Conservation (phyloP, 1,140 invertebrate genomes). For the Rhizoglyphus robini region DNA sequence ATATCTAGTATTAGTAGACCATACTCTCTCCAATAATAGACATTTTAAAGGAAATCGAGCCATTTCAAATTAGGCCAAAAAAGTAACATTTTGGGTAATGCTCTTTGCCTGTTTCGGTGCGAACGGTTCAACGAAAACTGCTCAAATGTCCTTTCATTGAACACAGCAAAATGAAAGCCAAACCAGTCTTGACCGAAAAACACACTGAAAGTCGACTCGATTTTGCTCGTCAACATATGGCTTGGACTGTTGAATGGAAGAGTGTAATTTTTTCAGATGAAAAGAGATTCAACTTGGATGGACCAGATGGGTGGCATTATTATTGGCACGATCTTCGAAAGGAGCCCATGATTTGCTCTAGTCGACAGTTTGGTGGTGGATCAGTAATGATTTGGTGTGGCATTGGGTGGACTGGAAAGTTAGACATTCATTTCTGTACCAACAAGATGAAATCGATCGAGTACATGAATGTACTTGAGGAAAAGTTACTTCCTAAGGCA, state of each 20-base stretch:
- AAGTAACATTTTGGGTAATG: no score
- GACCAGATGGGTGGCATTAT: constrained; percentile 19
- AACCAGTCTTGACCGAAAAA: background rate
- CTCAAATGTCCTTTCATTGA: background rate
- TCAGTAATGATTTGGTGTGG: background rate
- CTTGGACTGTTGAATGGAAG: background rate
- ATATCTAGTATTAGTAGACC: no score
- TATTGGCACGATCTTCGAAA: constrained; percentile 20
- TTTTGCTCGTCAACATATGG: background rate
- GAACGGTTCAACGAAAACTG: background rate
- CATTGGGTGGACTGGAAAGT: background rate
- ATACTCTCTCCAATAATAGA: no score
- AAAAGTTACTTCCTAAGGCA: background rate
- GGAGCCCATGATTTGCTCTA: constrained; percentile 14
- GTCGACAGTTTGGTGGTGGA: constrained; percentile 19
- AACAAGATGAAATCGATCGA: no score
- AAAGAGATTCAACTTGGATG: constrained; percentile 26
- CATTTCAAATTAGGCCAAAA: no score
- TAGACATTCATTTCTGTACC: background rate
- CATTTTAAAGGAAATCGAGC: no score
- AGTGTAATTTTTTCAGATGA: constrained; percentile 21
- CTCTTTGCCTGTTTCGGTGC: background rate
- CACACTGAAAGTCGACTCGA: background rate
- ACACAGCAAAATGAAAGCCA: background rate
- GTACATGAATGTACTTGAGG: background rate